Evolutionary conservation across 2,888 invertebrate genomes (phyloP).

Genomic region (Carpatolechia fugitivella): DNA sequence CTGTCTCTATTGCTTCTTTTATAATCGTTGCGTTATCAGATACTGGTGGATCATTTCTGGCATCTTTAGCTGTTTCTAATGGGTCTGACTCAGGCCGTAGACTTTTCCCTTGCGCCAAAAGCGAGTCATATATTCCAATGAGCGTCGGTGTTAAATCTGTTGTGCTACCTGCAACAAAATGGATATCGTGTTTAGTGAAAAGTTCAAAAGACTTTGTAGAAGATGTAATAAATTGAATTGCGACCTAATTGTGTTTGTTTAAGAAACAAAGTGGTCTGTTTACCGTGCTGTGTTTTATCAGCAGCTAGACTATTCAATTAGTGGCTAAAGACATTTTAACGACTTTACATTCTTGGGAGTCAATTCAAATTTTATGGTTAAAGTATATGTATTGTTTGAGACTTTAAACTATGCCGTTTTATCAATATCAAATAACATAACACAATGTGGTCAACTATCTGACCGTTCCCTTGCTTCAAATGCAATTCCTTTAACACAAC

Average conservation of each 20-base stretch:
- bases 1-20: slow-evolving; percentile 36
- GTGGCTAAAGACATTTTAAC: slow-evolving; percentile 40
- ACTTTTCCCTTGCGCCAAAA: slow-evolving; percentile 76
- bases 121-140: slow-evolving; percentile 91
- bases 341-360: slow-evolving; percentile 32
- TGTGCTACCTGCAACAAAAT: slow-evolving; percentile 86
- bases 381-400: slow-evolving; percentile 16
- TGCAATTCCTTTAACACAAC: background rate
- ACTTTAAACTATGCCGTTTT: too few relatives aligned
- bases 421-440: too few relatives aligned
- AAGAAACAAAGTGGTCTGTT: slow-evolving; percentile 13
- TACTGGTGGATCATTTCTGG: slow-evolving; percentile 71
- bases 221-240: background rate
- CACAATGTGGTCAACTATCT: too few relatives aligned
- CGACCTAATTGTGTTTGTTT: background rate
- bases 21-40: slow-evolving; percentile 34
- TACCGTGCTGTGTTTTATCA: slow-evolving; percentile 4
- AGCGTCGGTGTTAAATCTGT: slow-evolving; percentile 92
- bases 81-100: slow-evolving; percentile 49
- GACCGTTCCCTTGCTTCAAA: too few relatives aligned
- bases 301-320: slow-evolving; percentile 34
- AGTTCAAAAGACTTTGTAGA: background rate
- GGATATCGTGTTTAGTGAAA: background rate
- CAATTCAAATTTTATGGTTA: background rate
- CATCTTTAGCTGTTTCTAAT: slow-evolving; percentile 69